phyloP scores from a whole-genome alignment of 2,888 invertebrate species.

The Cancer borealis region DNA sequence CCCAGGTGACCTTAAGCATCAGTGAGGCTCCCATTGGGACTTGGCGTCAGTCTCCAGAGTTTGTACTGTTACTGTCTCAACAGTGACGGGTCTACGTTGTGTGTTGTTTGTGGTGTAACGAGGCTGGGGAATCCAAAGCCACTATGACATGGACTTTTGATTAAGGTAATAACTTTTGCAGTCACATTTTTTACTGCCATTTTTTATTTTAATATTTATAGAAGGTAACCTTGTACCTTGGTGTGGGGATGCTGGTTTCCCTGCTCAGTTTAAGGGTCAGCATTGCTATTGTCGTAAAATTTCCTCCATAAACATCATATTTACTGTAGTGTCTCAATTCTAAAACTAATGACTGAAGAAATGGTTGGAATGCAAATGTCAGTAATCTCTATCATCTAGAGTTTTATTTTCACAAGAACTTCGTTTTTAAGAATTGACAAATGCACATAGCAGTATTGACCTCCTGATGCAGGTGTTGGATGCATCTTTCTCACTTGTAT shows the following conservation, averaged over 20 bases:
- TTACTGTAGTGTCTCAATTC: neutral
- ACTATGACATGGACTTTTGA: conserved; percentile 69
- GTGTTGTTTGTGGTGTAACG: conserved; percentile 42
- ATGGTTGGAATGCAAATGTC: neutral
- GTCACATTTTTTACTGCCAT: conserved; percentile 74
- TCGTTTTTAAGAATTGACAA: neutral
- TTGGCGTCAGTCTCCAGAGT: neutral
- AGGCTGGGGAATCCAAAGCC: conserved; percentile 67
- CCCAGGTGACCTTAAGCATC: conserved; percentile 23
- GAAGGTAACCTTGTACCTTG: conserved; percentile 65
- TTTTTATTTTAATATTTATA: conserved; percentile 64
- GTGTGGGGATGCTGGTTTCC: conserved; percentile 51
- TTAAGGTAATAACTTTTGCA: conserved; percentile 60
- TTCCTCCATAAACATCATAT: neutral
- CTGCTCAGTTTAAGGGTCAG: conserved; percentile 33
- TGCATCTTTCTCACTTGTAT: conserved; percentile 30
- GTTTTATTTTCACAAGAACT: neutral
- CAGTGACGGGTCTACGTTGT: neutral
- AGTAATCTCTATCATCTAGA: neutral
- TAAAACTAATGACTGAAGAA: neutral
- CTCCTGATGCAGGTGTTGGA: conserved; percentile 26
- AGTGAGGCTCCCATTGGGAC: neutral
- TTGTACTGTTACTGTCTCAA: conserved; percentile 36
- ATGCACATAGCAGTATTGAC: conserved; percentile 41
- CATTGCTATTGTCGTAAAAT: neutral